Evolutionary conservation across 2,797 vertebrate species (phyloP), one percentile per base, ranked within the genome.

Genomic region (Thalassophryne amazonica): DNA sequence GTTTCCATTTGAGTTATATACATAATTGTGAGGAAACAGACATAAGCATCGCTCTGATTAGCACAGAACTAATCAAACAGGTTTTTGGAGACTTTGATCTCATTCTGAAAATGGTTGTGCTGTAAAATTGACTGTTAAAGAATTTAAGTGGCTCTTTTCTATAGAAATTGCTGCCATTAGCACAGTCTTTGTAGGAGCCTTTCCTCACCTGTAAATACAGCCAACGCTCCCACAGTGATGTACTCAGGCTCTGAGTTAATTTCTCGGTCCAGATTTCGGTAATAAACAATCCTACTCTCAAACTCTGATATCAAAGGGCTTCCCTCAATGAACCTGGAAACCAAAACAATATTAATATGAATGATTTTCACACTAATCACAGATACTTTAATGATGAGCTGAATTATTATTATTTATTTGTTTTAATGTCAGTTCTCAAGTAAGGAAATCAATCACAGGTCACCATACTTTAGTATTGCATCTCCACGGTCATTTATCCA

Each of bases 401-500:
- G n/a, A n/a, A n/a, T n/a, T n/a, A n/a, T n/a, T n/a, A n/a, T n/a
- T n/a, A n/a, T n/a, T n/a, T n/a, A n/a, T n/a, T n/a, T n/a, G n/a
- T n/a, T n/a, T n/a, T n/a, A n/a, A n/a, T n/a, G 8, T 28, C 12
- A 9, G 14, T 18, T 28, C 3, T 34, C 11, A 33, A 3, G 32
- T 23, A n/a, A 8, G 6, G 15, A 28, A 19, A 34, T 34, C 4
- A 18, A 1, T 40, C 5, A 37, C 0, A 45, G 9, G 33, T 4
- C 0, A 16, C 43, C 33, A 2, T 86, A 87, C 87, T 48, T 84
- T 43, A 65, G 73, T 73, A 97, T 88, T 14, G 90, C 87, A 60
- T 94, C 92, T 60, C 95, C 92, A 50, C 92, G 92, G 53, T 97
- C 92, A 45, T 82, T 90, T 71, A 90, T 93, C 97, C 97, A 99